phyloP scores from a whole-genome alignment of 2,888 invertebrate species.

The Baccha elongata region DNA sequence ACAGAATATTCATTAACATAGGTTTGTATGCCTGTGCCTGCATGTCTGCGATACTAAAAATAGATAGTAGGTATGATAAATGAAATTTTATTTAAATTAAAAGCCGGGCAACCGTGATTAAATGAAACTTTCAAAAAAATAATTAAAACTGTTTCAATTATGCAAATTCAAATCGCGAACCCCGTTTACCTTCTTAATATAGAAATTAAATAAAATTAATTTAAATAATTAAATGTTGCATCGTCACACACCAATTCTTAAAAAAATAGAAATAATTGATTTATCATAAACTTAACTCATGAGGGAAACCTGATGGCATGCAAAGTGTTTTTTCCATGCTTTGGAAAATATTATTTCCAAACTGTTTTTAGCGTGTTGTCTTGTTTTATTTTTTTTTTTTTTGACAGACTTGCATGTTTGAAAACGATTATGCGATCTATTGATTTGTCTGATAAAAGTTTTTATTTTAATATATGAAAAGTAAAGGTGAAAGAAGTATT shows the following conservation, averaged over 20 bases:
- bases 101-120: too few relatives aligned
- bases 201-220: constrained; percentile 12
- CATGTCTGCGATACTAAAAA: too few relatives aligned
- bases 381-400: neutral
- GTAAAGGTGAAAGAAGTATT: constrained; percentile 22
- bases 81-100: too few relatives aligned
- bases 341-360: too few relatives aligned
- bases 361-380: neutral
- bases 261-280: neutral
- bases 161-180: too few relatives aligned
- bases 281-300: neutral
- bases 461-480: neutral
- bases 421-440: constrained; percentile 17
- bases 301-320: neutral
- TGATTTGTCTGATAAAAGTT: constrained; percentile 20
- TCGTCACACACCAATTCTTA: constrained; percentile 20
- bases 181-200: too few relatives aligned
- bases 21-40: too few relatives aligned
- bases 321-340: neutral
- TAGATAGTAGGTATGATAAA: too few relatives aligned
- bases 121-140: too few relatives aligned
- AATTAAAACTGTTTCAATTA: too few relatives aligned
- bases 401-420: constrained; percentile 5
- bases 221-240: neutral
- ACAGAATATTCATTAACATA: too few relatives aligned